Base-by-base conservation (phyloP, 2,888 invertebrate species). In the Pyrrhia umbra region DNA sequence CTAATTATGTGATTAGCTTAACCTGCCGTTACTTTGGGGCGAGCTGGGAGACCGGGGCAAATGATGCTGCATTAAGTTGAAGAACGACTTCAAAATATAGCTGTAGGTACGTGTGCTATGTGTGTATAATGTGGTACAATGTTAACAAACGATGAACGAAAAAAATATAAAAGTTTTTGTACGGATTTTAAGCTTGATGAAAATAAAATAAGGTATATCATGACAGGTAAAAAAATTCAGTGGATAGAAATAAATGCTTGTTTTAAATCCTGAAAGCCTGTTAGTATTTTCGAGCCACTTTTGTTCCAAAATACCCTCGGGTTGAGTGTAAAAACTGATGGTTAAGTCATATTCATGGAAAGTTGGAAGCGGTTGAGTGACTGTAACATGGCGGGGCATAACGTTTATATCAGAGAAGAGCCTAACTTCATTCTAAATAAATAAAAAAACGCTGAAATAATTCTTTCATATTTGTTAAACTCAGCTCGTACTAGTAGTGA, bases 1-100 rank as follows among this genome's bases (percentile, higher is more conserved):
- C 54, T 63, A 63, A 62, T 73, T 52, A 65, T 58, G 64, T 64
- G 71, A 64, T 13, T 43, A 57, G 20, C 58, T 39, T 40, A 18
- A 45, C 52, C 46, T 47, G 51, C 46, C 65, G 27, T 43, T 64
- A 43, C 54, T 58, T 18, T 27, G 42, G 55, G 27, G 40, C 71
- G 39, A 30, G 52, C 21, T 52, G 34, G 39, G 15, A 10, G 27
- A 61, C 61, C 42, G n/a, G 37, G 10, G 43, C 25, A 50, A 5
- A 50, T 46, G 15, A 40, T 47, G 54, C 42, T 42, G 23, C 16
- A n/a, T n/a, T n/a, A n/a, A n/a, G n/a, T n/a, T n/a, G n/a, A n/a
- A n/a, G n/a, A n/a, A n/a, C n/a, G n/a, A n/a, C n/a, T n/a, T n/a
- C n/a, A n/a, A n/a, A n/a, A n/a, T n/a, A n/a, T 10, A 25, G 43